A percentile compares a stretch with the other conserved stretches of the same genome.
Conservation (phyloP, 35 echinoderm and acorn worm genomes). For the Hemicentrotus pulcherrimus region DNA sequence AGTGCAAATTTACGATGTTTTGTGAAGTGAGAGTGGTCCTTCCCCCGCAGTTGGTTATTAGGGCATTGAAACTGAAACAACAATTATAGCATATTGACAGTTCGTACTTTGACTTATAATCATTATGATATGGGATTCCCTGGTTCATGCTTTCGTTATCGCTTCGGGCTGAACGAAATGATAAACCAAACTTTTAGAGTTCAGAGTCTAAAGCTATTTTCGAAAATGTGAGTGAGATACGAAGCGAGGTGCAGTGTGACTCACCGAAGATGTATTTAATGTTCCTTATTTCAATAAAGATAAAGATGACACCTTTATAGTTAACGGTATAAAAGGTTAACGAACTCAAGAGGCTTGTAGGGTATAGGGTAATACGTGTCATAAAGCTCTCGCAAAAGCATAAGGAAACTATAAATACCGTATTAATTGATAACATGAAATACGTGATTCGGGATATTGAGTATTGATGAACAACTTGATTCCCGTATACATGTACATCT, state of each 20-base stretch:
- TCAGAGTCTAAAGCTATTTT: conserved; percentile 3
- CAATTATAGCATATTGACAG: neutral
- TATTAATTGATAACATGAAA: too few relatives aligned
- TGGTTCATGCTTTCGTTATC: neutral
- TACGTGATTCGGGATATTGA: too few relatives aligned
- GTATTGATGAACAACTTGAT: too few relatives aligned
- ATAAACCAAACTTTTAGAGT: neutral
- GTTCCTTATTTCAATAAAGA: neutral
- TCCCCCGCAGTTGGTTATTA: neutral
- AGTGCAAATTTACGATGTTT: neutral
- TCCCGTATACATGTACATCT: too few relatives aligned
- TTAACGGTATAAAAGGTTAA: neutral
- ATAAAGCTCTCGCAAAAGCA: neutral
- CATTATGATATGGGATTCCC: neutral
- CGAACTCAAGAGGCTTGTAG: neutral
- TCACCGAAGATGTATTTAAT: neutral
- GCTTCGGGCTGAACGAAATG: neutral
- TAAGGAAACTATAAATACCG: too few relatives aligned
- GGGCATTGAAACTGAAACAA: neutral
- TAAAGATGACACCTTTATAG: neutral
- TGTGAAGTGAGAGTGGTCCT: neutral
- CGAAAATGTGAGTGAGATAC: neutral
- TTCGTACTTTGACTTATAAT: neutral
- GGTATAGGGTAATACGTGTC: neutral
- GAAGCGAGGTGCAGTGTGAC: neutral